Evolutionary conservation across 2,888 invertebrate species (phyloP), one percentile per base, ranked within the genome.

Genomic region (Drosophila dives): DNA sequence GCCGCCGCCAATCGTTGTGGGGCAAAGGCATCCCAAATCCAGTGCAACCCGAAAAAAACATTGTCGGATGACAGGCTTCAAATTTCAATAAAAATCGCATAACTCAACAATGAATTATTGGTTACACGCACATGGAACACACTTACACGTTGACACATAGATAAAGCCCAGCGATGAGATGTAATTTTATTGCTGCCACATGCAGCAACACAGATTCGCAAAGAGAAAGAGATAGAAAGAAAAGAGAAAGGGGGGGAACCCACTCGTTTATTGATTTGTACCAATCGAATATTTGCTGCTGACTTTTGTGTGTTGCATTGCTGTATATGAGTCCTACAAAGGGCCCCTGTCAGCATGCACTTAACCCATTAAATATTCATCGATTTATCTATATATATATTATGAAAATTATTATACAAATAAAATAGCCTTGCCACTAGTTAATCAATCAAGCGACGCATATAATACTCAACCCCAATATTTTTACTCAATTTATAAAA

Each of bases 1-100:
- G 29, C 29, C 6, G 29, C 29, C 29, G 5, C 29, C 5, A 6
- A 6, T 29, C 29, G 29, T n/a, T n/a, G n/a, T n/a, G n/a, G 23
- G 23, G 23, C 23, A 23, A 2, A 2, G 17, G n/a, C 40, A 80
- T 64, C 62, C 53, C 72, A 66, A 80, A 68, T 73, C 64, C 69
- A 69, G 29, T 34, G 51, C 65, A 61, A 69, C 74, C 72, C 61
- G 74, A 63, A 75, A 82, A 82, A 23, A 71, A 72, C 83, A 85
- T 72, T 50, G 62, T 73, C 62, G 74, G 61, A 50, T 73, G 83
- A 78, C 88, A 83, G 65, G 75, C 77, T 76, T 77, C 64, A 89
- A 88, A 85, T 89, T 89, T 86, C 84, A 89, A 86, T 89, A 89
- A 86, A 89, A 86, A 73, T 83, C 80, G 77, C 89, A 89, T 89